Base-by-base conservation (phyloP, 2,113 vertebrate species). In the Leptobrachium leishanense region DNA sequence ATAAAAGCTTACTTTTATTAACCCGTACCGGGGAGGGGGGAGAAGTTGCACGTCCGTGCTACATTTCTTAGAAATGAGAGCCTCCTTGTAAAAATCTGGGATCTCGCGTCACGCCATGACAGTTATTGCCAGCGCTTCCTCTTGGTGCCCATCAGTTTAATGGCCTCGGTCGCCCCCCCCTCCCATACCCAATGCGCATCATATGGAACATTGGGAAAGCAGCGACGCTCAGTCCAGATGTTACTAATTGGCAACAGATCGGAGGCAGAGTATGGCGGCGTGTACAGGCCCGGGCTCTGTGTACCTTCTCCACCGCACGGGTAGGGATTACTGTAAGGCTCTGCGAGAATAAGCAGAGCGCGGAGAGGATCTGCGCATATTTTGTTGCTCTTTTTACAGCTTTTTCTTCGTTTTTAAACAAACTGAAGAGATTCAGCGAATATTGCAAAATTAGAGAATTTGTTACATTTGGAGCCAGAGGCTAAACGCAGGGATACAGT, bases 41-140 rank as follows among this genome's bases (percentile, higher is more conserved):
- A 50, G 12, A 63, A 75, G 44, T 70, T 10, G 20, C 67, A 77
- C 67, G 46, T 69, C n/a, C 15, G 11, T 69, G 59, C 43, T 10
- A 70, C 42, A 70, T 77, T 77, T 70, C 53, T 68, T 39, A 40
- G 75, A 69, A 75, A 69, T 40, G 40, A 57, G 53, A 77, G 50
- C 11, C 75, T 12, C 13, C 15, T 42, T 69, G 66, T 77, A 46
- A 69, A 77, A 42, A 4, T 2, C 9, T 11, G 15, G 70, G 10
- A 39, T 43, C 31, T 3, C 10, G 72, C 15, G 41, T 39, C 15
- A 39, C 15, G 46, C 41, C 11, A 53, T 41, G 15, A 9, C 63
- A 65, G 63, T 10, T 39, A 50, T 50, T 31, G 59, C 43, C 6
- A 13, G 53, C 53, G 8, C 13, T 41, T 1, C 2, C 55, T 74